Base-by-base conservation (phyloP, 1,140 invertebrate species). In the Pseudomyrmex dendroicus region DNA sequence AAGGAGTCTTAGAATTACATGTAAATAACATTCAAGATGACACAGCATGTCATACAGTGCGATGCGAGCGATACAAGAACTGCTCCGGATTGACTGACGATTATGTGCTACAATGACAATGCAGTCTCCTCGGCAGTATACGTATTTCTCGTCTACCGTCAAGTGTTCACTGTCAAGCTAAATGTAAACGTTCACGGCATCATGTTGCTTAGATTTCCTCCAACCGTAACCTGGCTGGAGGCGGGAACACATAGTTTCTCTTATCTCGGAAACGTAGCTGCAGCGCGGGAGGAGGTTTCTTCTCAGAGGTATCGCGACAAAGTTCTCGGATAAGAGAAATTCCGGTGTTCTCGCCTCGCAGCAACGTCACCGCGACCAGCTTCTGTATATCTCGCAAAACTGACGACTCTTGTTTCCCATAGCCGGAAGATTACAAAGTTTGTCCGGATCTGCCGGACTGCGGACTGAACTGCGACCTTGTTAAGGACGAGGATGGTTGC, bases 381-480 rank as follows among this genome's bases (percentile, higher is more conserved):
- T 13, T 70, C 59, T 62, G 13, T 62, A 52, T 80, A 78, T 80
- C 66, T 61, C 15, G 44, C 54, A 15, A 20, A 48, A 17, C 50
- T 54, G 17, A 70, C 22, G 56, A 76, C 48, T 61, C 48, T 50
- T 20, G 73, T 86, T 87, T 89, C 9, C 84, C 89, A 7, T 84
- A 92, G 35, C 74, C 56, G 72, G 72, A 82, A 15, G 64, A 74
- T 48, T 83, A 87, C 50, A 87, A 88, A 72, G 86, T 87, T 61
- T 93, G 92, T 50, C 90, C 89, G 17, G 86, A 90, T 7, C 64
- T 91, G 22, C 62, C 85, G 25, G 84, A 89, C 61, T 93, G 93
- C 73, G 85, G 73, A 8, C 70, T 88, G 2, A 88, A 90, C 72
- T 93, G 92, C 86, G 77, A 86, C 12, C 76, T 92, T 35, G 66